These are phyloP conservation scores for Dryadula phaetusa DNA, from an alignment of 2,888 invertebrate genomes.

Conservation along the genomic window DNA sequence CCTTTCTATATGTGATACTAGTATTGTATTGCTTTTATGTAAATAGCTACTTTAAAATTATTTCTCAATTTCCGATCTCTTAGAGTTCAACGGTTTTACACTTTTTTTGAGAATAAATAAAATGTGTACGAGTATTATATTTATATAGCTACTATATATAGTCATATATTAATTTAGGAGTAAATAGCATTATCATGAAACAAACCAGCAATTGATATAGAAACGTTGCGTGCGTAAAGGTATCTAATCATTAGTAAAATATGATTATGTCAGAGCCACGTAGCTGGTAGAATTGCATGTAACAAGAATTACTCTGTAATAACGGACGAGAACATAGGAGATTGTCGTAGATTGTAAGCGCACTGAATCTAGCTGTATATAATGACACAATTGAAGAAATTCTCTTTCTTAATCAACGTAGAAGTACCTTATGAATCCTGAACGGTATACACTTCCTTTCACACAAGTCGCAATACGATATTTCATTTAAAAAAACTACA, in stretches of 20 bases:
- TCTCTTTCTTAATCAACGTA: constrained; percentile 60
- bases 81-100: no score
- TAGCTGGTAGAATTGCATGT: constrained; percentile 51
- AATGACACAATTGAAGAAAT: constrained; percentile 74
- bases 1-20: no score
- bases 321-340: constrained; percentile 72
- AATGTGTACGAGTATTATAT: no score
- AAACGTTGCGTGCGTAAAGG: neutral
- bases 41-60: no score
- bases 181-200: neutral
- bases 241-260: constrained; percentile 54
- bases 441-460: constrained; percentile 41
- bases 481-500: constrained; percentile 6
- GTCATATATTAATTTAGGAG: constrained; percentile 14
- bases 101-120: no score
- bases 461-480: constrained; percentile 17
- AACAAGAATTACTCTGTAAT: constrained; percentile 78
- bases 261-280: constrained; percentile 75
- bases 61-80: no score
- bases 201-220: neutral
- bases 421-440: constrained; percentile 38
- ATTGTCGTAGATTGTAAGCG: constrained; percentile 77
- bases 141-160: no score
- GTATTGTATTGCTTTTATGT: no score
- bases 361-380: constrained; percentile 78